Conservation (phyloP, 2,888 invertebrate species). For the Tetramorium bicarinatum region DNA sequence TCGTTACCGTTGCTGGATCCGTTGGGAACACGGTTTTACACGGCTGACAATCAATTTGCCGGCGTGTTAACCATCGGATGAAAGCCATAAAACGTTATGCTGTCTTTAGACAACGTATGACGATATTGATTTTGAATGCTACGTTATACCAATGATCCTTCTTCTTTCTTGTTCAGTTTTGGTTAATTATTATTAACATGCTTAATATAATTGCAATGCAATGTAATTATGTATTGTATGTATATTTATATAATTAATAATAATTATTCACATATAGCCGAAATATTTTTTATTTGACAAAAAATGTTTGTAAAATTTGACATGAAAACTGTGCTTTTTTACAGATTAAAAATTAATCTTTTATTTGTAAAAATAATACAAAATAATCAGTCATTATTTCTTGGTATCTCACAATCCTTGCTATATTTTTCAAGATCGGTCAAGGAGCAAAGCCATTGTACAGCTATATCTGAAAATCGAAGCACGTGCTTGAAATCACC, state of each 20-base stretch:
- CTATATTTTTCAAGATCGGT: not conserved
- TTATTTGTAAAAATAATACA: not conserved
- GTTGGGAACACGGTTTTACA: constrained; percentile 34
- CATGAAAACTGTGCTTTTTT: not conserved
- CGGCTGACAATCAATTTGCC: constrained; percentile 34
- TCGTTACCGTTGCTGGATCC: constrained; percentile 33
- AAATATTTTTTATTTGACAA: not conserved
- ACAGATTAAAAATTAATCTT: not conserved
- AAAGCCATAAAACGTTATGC: not conserved
- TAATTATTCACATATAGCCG: too few species aligned
- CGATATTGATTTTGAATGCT: not conserved
- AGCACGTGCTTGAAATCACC: constrained; percentile 3
- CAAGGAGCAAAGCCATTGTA: not conserved
- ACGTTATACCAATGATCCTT: too few species aligned
- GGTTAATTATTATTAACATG: too few species aligned
- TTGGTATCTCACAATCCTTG: not conserved
- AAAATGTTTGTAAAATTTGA: not conserved
- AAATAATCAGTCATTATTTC: not conserved
- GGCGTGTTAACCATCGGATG: not conserved
- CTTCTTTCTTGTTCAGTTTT: too few species aligned
- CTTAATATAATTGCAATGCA: too few species aligned
- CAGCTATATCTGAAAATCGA: constrained; percentile 8
- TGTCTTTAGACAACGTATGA: not conserved
- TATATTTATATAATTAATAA: too few species aligned
- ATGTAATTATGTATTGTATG: too few species aligned